A percentile compares a stretch with the other conserved stretches of the same genome.
Evolutionary conservation across 2,797 vertebrate genomes (phyloP).

Genomic region (Chaetodon trifasciatus): DNA sequence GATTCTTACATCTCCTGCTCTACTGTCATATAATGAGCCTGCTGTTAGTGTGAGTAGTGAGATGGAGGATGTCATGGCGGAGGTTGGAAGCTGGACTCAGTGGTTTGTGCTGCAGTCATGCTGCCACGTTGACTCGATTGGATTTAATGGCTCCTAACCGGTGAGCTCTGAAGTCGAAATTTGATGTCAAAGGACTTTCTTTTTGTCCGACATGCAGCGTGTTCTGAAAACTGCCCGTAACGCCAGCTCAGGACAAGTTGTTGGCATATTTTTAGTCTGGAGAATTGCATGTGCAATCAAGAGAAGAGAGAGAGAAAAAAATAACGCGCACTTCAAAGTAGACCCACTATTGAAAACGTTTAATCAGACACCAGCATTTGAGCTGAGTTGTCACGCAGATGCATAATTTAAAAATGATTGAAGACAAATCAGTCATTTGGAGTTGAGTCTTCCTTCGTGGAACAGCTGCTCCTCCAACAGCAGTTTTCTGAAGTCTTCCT

Average conservation of each 20-base stretch:
- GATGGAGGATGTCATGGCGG: not conserved
- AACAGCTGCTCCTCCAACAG: not conserved
- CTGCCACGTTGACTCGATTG: constrained; percentile 25
- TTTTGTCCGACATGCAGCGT: constrained; percentile 8
- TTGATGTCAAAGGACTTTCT: constrained; percentile 19
- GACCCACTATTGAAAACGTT: not conserved
- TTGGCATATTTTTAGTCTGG: constrained; percentile 2
- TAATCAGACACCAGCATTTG: constrained; percentile 12
- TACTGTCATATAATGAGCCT: not conserved
- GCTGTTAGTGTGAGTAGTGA: not conserved
- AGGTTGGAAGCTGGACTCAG: not conserved
- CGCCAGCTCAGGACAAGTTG: constrained; percentile 1
- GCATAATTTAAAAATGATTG: not conserved
- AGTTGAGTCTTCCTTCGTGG: not conserved
- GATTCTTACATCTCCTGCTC: not conserved
- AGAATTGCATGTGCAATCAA: constrained; percentile 5
- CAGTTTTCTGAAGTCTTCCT: no score
- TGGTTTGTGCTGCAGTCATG: not conserved
- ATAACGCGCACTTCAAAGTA: not conserved
- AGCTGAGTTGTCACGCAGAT: not conserved
- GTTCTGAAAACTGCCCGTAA: constrained; percentile 22
- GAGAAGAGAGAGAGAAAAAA: not conserved
- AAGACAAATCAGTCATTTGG: not conserved
- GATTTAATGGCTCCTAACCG: constrained; percentile 15
- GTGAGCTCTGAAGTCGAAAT: constrained; percentile 15